Evolutionary conservation across 2,888 invertebrate genomes (phyloP), one percentile per base, ranked within the genome.

Genomic region (Nymphalis c-album): DNA sequence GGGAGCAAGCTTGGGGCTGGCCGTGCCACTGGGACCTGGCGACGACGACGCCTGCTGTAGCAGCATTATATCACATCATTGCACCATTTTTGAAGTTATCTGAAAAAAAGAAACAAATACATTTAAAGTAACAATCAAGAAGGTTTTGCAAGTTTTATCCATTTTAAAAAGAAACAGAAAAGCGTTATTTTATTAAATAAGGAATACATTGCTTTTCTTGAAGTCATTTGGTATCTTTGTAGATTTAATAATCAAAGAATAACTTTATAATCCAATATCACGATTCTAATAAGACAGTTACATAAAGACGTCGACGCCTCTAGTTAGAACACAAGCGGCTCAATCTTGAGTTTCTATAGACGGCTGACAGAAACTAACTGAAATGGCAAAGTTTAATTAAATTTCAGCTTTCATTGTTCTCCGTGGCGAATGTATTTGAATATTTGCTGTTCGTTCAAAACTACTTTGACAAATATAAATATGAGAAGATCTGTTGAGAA

Each of bases 11-110:
- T 88, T 90, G 17, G 90, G 90, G 82, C 89, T 90, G 80, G 89
- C 88, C 82, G 89, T 87, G 86, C 90, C 90, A 85, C 91, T 91
- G 84, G 91, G 88, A 83, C 91, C 91, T 81, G 91, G 91, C 82
- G 89, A 88, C 80, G 88, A 82, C 69, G 89, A 86, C 80, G 86
- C 86, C 90, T 91, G 91, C 87, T 91, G 91, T 84, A 92, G 88
- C 86, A 92, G 90, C 91, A 91, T 92, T 74, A 84, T 68, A 81
- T 86, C 82, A 87, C 85, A 83, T 91, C 91, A 91, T 88, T 86
- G 85, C 84, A 83, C 79, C 87, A 90, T 89, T 60, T 76, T 84
- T 58, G 66, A 76, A 66, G 70, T 76, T 77, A 85, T 78, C 90
- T 90, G 87, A 6, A 86, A 86, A 74, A 55, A 81, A 64, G 67